A percentile compares a stretch with the other conserved stretches of the same genome.
phyloP scores from a whole-genome alignment of 2,113 vertebrate genomes.

The Oostethus manadensis region DNA sequence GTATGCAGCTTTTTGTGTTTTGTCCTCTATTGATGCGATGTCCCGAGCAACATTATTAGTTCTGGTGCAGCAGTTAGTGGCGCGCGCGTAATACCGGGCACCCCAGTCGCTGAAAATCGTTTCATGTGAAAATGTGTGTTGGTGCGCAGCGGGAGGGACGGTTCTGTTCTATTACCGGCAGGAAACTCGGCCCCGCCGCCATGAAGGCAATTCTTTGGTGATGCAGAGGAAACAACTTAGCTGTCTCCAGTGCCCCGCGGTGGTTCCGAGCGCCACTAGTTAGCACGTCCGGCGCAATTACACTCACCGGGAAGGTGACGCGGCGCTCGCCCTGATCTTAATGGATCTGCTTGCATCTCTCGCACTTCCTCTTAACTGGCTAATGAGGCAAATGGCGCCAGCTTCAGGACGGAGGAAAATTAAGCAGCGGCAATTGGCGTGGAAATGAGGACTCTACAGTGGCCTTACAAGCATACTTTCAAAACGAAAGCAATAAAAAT shows the following conservation, averaged over 20 bases:
- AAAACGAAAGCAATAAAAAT: no score
- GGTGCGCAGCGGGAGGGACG: slow-evolving; percentile 33
- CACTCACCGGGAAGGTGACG: slow-evolving; percentile 49
- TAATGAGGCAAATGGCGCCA: slow-evolving; percentile 24
- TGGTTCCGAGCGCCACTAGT: slow-evolving; percentile 36
- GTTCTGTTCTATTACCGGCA: slow-evolving; percentile 19
- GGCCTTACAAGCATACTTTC: neutral
- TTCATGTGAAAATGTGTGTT: slow-evolving; percentile 37
- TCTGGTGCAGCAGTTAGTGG: slow-evolving; percentile 10
- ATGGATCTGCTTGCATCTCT: neutral
- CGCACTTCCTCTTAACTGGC: slow-evolving; percentile 25
- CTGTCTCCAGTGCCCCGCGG: slow-evolving; percentile 34
- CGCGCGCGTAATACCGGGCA: slow-evolving; percentile 33
- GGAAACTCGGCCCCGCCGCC: neutral
- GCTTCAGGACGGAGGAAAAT: slow-evolving; percentile 16
- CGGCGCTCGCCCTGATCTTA: slow-evolving; percentile 22
- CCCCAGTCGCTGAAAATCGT: slow-evolving; percentile 53
- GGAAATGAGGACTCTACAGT: neutral
- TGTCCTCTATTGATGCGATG: slow-evolving; percentile 8
- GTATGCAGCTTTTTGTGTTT: slow-evolving; percentile 1
- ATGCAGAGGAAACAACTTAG: slow-evolving; percentile 33
- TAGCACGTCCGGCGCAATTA: slow-evolving; percentile 39
- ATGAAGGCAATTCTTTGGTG: slow-evolving; percentile 14
- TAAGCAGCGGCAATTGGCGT: slow-evolving; percentile 1
- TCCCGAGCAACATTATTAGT: slow-evolving; percentile 27